A percentile compares a stretch with the other conserved stretches of the same genome.
Evolutionary conservation across 2,888 invertebrate species (phyloP).

Genomic region (Drosophila buzzatii): DNA sequence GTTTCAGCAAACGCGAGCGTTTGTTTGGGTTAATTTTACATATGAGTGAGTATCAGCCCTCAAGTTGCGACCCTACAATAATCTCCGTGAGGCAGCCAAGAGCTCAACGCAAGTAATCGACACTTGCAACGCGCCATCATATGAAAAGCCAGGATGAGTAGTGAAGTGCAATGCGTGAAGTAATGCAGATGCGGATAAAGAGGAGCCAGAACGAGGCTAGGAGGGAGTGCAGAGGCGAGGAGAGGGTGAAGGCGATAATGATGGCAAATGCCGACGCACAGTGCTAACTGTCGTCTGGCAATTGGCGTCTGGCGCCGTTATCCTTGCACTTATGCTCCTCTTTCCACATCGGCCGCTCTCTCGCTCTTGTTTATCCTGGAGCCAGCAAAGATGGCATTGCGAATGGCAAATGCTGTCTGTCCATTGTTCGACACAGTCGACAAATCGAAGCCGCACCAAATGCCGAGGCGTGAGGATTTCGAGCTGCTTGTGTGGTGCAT

Average conservation of each 20-base stretch:
- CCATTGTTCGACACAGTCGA: slow-evolving; percentile 28
- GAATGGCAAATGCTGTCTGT: slow-evolving; percentile 16
- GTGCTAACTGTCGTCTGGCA: slow-evolving; percentile 44
- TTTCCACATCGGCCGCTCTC: no score
- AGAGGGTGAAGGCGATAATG: slow-evolving; percentile 4
- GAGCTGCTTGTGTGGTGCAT: background rate
- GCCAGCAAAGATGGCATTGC: slow-evolving; percentile 22
- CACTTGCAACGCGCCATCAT: slow-evolving; percentile 30
- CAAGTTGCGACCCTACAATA: slow-evolving; percentile 1
- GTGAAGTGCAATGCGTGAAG: slow-evolving; percentile 38
- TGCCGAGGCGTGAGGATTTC: slow-evolving; percentile 20
- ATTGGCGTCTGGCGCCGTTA: slow-evolving; percentile 43
- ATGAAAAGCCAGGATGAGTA: slow-evolving; percentile 9
- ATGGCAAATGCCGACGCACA: slow-evolving; percentile 38
- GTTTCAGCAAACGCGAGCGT: background rate
- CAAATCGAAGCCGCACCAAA: slow-evolving; percentile 58
- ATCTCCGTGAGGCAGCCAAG: slow-evolving; percentile 28
- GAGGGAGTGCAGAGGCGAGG: no score
- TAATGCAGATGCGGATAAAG: slow-evolving; percentile 28
- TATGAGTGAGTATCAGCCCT: slow-evolving; percentile 20
- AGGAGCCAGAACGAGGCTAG: background rate
- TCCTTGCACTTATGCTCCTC: slow-evolving; percentile 7
- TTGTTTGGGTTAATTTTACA: slow-evolving; percentile 60
- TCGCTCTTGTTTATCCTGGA: slow-evolving; percentile 1
- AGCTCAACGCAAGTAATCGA: slow-evolving; percentile 56